Percentiles rank a stretch among this genome's conserved stretches.
Evolutionary conservation across 2,888 invertebrate genomes (phyloP).

Genomic region (Coremacera marginata): DNA sequence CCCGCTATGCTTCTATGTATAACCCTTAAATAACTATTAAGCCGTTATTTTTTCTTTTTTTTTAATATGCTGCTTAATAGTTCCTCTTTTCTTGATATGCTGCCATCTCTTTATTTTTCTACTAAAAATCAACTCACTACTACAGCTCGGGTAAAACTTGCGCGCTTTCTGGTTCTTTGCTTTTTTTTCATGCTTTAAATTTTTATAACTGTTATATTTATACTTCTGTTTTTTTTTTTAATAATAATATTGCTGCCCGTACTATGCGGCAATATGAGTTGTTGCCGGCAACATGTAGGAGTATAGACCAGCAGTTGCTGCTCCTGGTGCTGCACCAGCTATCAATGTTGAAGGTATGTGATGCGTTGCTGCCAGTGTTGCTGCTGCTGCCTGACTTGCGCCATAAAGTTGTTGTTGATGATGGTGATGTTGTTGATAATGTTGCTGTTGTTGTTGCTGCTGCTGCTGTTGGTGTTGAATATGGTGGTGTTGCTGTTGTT

Average conservation of each 20-base stretch:
- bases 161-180: slow-evolving; percentile 19
- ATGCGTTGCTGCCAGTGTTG: slow-evolving; percentile 54
- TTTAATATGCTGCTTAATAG: background rate
- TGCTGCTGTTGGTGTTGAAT: slow-evolving; percentile 46
- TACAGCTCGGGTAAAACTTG: slow-evolving; percentile 25
- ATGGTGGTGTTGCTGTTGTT: slow-evolving; percentile 49
- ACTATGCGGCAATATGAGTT: slow-evolving; percentile 66
- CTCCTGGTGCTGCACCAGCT: slow-evolving; percentile 55
- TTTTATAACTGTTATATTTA: slow-evolving; percentile 46
- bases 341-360: slow-evolving; percentile 56
- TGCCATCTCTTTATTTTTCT: background rate
- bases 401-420: slow-evolving; percentile 38
- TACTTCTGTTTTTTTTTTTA: slow-evolving; percentile 44
- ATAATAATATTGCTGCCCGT: slow-evolving; percentile 54
- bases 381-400: slow-evolving; percentile 50
- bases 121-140: background rate
- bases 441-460: slow-evolving; percentile 42
- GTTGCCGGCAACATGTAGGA: slow-evolving; percentile 67
- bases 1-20: background rate
- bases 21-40: background rate
- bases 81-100: background rate
- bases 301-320: slow-evolving; percentile 60
- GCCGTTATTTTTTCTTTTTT: background rate
- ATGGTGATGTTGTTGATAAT: slow-evolving; percentile 49
- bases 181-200: slow-evolving; percentile 36